Percentiles rank a stretch among this genome's conserved stretches.
phyloP scores from a whole-genome alignment of 2,113 vertebrate genomes.

The Atlantisia rogersi region DNA sequence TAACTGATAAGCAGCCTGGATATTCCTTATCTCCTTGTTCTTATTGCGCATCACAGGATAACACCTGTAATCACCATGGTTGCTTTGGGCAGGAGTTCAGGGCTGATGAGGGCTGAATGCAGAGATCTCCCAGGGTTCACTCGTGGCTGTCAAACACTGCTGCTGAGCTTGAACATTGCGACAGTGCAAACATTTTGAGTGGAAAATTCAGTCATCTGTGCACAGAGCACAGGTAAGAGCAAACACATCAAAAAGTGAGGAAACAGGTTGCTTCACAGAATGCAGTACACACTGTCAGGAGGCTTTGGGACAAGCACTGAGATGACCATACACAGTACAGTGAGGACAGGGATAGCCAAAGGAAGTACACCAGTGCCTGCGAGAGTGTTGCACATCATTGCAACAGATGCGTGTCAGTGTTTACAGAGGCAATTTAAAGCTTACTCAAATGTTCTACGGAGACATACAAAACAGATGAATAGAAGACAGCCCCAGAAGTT shows the following conservation, averaged over 20 bases:
- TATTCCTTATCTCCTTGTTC: background rate
- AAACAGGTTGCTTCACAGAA: background rate
- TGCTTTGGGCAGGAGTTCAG: background rate
- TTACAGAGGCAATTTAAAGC: background rate
- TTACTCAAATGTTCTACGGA: background rate
- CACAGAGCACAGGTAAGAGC: background rate
- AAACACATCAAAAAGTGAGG: background rate
- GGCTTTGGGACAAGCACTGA: background rate
- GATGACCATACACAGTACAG: background rate
- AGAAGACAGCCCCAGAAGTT: background rate
- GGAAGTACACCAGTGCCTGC: background rate
- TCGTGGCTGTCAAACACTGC: background rate
- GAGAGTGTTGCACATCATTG: background rate
- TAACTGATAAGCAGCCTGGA: background rate
- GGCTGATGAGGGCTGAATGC: background rate
- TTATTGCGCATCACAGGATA: background rate
- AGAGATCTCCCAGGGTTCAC: background rate
- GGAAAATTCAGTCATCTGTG: background rate
- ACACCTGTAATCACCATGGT: background rate
- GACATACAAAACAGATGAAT: background rate
- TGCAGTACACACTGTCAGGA: background rate
- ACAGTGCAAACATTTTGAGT: background rate
- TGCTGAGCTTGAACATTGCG: background rate
- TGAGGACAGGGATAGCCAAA: background rate
- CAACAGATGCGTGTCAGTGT: rapidly evolving